phyloP scores from a whole-genome alignment of 2,113 vertebrate genomes.

The Anarrhichthys ocellatus region DNA sequence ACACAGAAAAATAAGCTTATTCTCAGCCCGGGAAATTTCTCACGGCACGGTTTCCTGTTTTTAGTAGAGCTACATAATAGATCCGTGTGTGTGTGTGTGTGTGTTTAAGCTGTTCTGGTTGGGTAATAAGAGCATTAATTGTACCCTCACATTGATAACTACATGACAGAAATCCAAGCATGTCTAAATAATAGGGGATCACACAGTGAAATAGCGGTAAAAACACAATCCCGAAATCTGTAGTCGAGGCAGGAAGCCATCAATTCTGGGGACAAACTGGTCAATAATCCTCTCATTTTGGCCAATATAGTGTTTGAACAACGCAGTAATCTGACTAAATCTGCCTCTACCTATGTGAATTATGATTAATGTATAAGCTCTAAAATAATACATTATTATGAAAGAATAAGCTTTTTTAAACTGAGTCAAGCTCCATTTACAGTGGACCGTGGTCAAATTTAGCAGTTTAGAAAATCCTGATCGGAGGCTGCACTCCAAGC shows the following conservation, averaged over 20 bases:
- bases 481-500: constrained; percentile 30
- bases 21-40: not conserved
- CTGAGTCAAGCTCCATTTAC: constrained; percentile 56
- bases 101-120: constrained; percentile 15
- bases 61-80: constrained; percentile 35
- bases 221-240: constrained; percentile 64
- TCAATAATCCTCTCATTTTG: constrained; percentile 70
- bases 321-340: constrained; percentile 70
- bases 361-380: constrained; percentile 65
- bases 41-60: constrained; percentile 1
- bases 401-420: constrained; percentile 56
- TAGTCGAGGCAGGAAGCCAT: constrained; percentile 55
- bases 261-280: constrained; percentile 17
- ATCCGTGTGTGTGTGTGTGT: not conserved
- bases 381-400: constrained; percentile 57
- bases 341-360: constrained; percentile 64
- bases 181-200: constrained; percentile 78
- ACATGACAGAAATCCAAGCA: constrained; percentile 73
- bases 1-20: not conserved
- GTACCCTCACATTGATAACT: constrained; percentile 71
- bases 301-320: constrained; percentile 62
- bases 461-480: constrained; percentile 44
- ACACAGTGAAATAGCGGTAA: constrained; percentile 29
- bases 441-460: constrained; percentile 41
- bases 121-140: constrained; percentile 73